Conservation (phyloP, 2,797 vertebrate genomes). For the Babyrousa celebensis region DNA sequence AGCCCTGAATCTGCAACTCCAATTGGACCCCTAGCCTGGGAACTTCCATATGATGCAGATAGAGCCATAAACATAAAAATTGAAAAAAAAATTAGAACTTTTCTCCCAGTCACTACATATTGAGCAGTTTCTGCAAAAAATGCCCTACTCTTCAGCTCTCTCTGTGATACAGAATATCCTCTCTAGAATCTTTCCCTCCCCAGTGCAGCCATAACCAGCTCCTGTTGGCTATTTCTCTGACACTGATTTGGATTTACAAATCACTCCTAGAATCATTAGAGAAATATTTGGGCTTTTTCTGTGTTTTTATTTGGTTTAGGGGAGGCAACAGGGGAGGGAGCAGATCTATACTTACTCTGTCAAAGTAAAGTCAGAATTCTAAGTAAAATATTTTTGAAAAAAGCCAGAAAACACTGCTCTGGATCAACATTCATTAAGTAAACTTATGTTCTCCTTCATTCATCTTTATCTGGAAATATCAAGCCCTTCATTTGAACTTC, state of each 20-base stretch:
- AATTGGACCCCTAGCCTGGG: too few species aligned
- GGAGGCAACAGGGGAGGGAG: background rate
- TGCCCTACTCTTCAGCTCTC: background rate
- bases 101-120: background rate
- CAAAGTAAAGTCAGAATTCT: background rate
- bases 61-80: too few species aligned
- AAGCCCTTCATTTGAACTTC: background rate
- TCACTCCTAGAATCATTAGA: background rate
- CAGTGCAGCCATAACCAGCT: background rate
- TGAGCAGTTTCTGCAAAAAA: background rate
- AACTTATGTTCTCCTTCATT: background rate
- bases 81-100: background rate
- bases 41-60: too few species aligned
- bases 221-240: background rate
- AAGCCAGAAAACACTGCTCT: background rate
- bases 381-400: background rate
- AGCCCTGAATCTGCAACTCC: too few species aligned
- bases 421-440: background rate
- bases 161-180: background rate
- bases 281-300: background rate
- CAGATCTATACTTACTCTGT: background rate
- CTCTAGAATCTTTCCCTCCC: background rate
- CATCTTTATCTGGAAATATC: background rate
- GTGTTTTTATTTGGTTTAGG: constrained; percentile 30
- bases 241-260: background rate